A percentile compares a stretch with the other conserved stretches of the same genome.
phyloP scores from a whole-genome alignment of 2,888 invertebrate species.

The Macaria liturata region DNA sequence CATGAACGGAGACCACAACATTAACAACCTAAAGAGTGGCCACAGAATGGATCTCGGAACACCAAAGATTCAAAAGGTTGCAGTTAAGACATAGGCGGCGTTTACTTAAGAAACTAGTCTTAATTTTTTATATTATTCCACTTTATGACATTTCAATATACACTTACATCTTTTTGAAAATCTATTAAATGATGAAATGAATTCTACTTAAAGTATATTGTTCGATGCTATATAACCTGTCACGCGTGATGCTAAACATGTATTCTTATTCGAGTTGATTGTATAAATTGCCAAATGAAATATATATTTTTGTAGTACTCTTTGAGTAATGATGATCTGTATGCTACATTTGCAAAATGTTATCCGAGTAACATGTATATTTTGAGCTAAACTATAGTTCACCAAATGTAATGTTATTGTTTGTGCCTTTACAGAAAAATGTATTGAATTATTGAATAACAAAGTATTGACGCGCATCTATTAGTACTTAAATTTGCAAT shows the following conservation, averaged over 20 bases:
- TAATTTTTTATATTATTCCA: conserved; percentile 68
- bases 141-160: conserved; percentile 47
- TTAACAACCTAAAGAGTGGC: conserved; percentile 50
- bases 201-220: conserved; percentile 26
- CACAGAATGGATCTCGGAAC: conserved; percentile 66
- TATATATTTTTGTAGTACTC: conserved; percentile 78
- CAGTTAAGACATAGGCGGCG: conserved; percentile 67
- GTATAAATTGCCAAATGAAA: conserved; percentile 75
- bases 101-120: conserved; percentile 52
- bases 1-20: conserved; percentile 42
- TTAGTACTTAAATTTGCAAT: conserved; percentile 68
- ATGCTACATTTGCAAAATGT: conserved; percentile 40
- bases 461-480: conserved; percentile 25
- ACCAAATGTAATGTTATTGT: conserved; percentile 55
- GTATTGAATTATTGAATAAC: conserved; percentile 37
- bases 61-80: conserved; percentile 79
- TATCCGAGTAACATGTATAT: conserved; percentile 31
- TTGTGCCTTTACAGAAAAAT: conserved; percentile 70
- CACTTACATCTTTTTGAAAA: conserved; percentile 38
- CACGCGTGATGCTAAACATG: conserved; percentile 31
- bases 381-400: conserved; percentile 34
- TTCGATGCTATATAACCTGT: conserved; percentile 27
- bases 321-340: conserved; percentile 52
- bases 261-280: conserved; percentile 41
- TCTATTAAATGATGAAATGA: conserved; percentile 30